Evolutionary conservation across 2,888 invertebrate genomes (phyloP).

Genomic region (Eilema caniola): DNA sequence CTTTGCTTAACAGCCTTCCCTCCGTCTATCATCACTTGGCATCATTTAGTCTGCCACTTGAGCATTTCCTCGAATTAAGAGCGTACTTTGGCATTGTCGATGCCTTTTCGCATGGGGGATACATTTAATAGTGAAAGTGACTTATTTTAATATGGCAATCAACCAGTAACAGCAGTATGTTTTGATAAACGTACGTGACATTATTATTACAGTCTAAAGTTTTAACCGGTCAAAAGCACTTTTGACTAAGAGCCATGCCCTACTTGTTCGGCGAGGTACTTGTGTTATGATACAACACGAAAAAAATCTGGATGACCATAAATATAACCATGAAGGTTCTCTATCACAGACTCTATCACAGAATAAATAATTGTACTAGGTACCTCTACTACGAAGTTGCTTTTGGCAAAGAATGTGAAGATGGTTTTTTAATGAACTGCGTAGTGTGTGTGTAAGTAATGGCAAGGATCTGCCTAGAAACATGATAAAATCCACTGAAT

Average conservation of each 20-base stretch:
- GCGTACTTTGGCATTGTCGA: neutral
- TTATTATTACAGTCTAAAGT: neutral
- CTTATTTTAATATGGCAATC: neutral
- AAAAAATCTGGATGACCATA: neutral
- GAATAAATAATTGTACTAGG: too few relatives aligned
- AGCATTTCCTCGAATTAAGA: neutral
- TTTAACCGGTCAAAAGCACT: neutral
- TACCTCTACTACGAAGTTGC: too few relatives aligned
- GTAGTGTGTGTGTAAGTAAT: neutral
- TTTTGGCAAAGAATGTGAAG: neutral
- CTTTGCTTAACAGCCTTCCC: slow-evolving; percentile 15
- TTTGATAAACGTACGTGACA: neutral
- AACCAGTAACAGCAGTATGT: neutral
- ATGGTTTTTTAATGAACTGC: neutral
- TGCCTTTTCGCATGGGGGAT: neutral
- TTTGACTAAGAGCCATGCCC: neutral
- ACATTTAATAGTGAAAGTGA: neutral
- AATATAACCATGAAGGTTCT: neutral
- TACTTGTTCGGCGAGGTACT: neutral
- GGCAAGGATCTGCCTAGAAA: neutral
- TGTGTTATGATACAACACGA: neutral
- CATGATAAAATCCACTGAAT: neutral
- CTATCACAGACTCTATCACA: too few relatives aligned
- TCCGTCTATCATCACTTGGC: neutral
- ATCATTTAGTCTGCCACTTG: neutral